phyloP scores from a whole-genome alignment of 2,888 invertebrate genomes.

The Eustalomyia histrio region DNA sequence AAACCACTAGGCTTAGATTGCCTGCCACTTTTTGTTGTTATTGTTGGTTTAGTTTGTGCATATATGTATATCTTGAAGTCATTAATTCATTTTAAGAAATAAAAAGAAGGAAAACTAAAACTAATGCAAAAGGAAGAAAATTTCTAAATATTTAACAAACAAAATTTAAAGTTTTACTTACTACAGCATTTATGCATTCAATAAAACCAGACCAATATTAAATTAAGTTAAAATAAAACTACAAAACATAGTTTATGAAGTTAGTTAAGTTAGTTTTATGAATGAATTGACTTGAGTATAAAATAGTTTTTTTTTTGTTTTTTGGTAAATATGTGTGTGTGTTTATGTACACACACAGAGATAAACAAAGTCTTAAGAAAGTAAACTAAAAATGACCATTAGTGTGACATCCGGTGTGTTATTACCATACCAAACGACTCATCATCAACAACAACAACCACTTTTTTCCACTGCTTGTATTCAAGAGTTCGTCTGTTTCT shows the following conservation, averaged over 20 bases:
- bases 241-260: conserved; percentile 20
- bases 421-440: conserved; percentile 59
- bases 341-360: conserved; percentile 5
- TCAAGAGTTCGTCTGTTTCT: not conserved
- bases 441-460: not conserved
- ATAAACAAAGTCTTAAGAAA: conserved; percentile 36
- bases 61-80: conserved; percentile 73
- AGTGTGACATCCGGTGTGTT: conserved; percentile 77
- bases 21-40: conserved; percentile 3
- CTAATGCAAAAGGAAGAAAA: conserved; percentile 18
- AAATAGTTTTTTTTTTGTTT: conserved; percentile 13
- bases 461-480: conserved; percentile 7
- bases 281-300: conserved; percentile 48
- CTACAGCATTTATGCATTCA: not conserved
- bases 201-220: conserved; percentile 7
- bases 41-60: not conserved
- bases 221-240: conserved; percentile 25
- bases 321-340: conserved; percentile 14
- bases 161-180: conserved; percentile 38
- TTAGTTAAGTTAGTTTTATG: conserved; percentile 41
- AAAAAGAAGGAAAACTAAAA: conserved; percentile 16
- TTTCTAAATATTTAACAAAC: conserved; percentile 49
- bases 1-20: conserved; percentile 40
- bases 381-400: conserved; percentile 73
- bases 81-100: conserved; percentile 72